These are phyloP conservation scores for Caenorhabditis sinica DNA, from an alignment of 2,888 invertebrate genomes.

Conservation along the genomic window DNA sequence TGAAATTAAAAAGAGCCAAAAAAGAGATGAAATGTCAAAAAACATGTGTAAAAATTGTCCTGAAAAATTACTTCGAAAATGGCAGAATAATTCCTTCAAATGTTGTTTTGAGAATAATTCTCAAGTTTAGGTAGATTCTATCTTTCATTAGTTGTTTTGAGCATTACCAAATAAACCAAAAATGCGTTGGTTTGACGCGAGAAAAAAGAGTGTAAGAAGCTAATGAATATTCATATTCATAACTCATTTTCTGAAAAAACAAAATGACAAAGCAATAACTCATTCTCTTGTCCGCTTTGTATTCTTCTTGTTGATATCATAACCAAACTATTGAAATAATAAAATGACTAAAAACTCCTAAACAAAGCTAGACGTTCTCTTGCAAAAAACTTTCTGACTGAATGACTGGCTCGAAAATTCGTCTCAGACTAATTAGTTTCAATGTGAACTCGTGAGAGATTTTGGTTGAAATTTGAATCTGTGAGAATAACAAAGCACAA, in stretches of 20 bases:
- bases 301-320: not conserved
- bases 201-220: slow-evolving; percentile 5
- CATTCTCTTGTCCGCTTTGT: slow-evolving; percentile 4
- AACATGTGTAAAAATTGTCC: not conserved
- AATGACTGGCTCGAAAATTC: too few relatives aligned
- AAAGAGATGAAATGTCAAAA: not conserved
- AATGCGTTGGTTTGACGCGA: not conserved
- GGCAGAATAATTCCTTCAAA: not conserved
- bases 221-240: slow-evolving; percentile 47
- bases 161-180: not conserved
- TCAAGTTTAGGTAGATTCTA: not conserved
- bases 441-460: not conserved
- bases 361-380: not conserved
- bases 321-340: not conserved
- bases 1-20: not conserved
- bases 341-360: not conserved
- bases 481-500: not conserved
- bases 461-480: slow-evolving; percentile 1
- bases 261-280: slow-evolving; percentile 36
- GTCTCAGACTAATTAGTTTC: not conserved
- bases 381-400: not conserved
- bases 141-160: not conserved
- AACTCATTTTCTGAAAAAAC: slow-evolving; percentile 8
- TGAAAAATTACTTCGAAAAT: not conserved
- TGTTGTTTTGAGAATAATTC: not conserved